phyloP scores from a whole-genome alignment of 2,888 invertebrate species.

The Diloba caeruleocephala region DNA sequence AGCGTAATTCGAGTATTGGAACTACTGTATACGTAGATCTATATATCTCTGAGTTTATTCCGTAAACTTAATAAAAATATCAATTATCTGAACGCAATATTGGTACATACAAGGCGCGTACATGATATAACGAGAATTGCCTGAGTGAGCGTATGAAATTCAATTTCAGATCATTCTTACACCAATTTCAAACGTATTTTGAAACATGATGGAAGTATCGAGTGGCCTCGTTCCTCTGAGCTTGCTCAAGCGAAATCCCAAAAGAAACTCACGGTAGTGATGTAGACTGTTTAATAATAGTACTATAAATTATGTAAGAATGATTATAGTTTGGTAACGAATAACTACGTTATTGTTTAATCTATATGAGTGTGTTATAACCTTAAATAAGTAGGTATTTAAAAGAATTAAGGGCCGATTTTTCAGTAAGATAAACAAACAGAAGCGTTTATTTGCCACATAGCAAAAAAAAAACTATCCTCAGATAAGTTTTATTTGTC shows the following conservation, averaged over 20 bases:
- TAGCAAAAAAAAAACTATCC: no score
- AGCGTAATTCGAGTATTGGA: not conserved
- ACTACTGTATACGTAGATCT: conserved; percentile 14
- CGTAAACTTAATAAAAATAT: conserved; percentile 40
- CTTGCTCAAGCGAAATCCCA: conserved; percentile 51
- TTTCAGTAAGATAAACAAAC: no score
- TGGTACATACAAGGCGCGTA: no score
- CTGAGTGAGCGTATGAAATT: conserved; percentile 44
- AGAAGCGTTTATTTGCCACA: no score
- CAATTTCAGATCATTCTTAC: conserved; percentile 56
- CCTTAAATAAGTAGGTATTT: no score
- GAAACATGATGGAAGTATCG: conserved; percentile 37
- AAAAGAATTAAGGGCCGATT: no score
- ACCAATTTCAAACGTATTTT: conserved; percentile 53
- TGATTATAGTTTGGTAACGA: no score
- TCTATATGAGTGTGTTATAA: no score
- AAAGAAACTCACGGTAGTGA: conserved; percentile 29
- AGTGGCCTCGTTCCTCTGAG: conserved; percentile 51
- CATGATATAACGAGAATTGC: conserved; percentile 28
- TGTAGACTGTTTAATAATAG: conserved; percentile 29
- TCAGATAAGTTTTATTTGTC: no score
- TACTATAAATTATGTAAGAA: no score
- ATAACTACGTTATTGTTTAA: no score
- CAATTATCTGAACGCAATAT: conserved; percentile 43
- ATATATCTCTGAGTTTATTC: not conserved